phyloP scores from a whole-genome alignment of 2,797 vertebrate species.

The Chaetophractus vellerosus region DNA sequence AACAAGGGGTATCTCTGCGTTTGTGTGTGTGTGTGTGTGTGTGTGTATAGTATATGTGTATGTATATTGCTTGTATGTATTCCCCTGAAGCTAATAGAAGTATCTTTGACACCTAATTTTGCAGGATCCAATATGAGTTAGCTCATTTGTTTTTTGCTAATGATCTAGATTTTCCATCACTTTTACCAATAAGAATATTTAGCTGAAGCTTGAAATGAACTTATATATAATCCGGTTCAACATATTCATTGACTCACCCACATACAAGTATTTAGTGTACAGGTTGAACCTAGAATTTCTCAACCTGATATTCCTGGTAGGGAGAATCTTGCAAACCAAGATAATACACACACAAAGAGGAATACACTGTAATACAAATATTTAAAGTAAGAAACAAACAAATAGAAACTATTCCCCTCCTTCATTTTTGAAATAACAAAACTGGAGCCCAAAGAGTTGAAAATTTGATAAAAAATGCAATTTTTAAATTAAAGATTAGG shows the following conservation, averaged over 20 bases:
- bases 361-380: neutral
- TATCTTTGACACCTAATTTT: neutral
- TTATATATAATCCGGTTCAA: neutral
- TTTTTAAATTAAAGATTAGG: constrained; percentile 38
- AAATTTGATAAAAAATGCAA: neutral
- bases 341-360: neutral
- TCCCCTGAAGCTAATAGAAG: neutral
- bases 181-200: neutral
- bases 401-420: neutral
- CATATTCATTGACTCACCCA: neutral
- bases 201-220: neutral
- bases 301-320: neutral
- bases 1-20: neutral
- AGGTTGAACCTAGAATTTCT: neutral
- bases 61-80: neutral
- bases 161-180: neutral
- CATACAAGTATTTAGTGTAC: neutral
- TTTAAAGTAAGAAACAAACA: neutral
- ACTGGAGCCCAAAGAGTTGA: neutral
- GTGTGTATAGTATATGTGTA: neutral
- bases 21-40: neutral
- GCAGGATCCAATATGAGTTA: neutral
- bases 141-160: neutral
- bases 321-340: neutral
- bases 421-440: constrained; percentile 54